Base-by-base conservation (phyloP, 2,888 invertebrate species). In the Drosophila anomalata region DNA sequence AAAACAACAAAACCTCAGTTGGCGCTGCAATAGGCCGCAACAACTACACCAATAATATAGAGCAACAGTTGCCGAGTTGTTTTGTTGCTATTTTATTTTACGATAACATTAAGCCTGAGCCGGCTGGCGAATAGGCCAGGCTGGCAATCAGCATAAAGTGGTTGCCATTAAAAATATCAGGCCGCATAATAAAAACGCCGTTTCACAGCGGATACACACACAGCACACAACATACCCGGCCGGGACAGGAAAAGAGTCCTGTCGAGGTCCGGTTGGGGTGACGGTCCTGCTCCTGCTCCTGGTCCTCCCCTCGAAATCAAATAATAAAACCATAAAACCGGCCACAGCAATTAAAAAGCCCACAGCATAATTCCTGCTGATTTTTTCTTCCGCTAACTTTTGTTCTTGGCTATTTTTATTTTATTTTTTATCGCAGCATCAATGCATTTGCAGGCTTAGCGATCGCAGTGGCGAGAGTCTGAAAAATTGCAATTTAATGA, bases 71-170 rank as follows among this genome's bases (percentile, higher is more conserved):
- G 78, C 66, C 39, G 70, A 33, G 68, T 54, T 57, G 68, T 69
- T 69, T 66, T 60, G 66, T 76, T 69, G 68, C 55, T 72, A 54
- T 73, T 69, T 69, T 77, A 71, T 77, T 79, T 87, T 75, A 87
- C 81, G 87, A 84, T 84, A 84, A 78, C 78, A 83, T 80, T 76
- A 80, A 77, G 76, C 61, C 68, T 11, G 63, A 80, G 59, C 59
- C 79, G 68, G 61, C 57, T 70, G 71, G 31, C 57, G 56, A 22
- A 54, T 60, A 46, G 76, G 50, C 55, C 51, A 31, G 59, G 62
- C 71, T 73, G 86, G 82, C 86, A 83, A 83, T 83, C 82, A 87
- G 77, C 83, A 84, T 84, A 87, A 84, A 87, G 87, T 84, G 84
- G 76, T 78, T 75, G 73, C 73, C 79, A 87, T 84, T 83, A 84